These are phyloP conservation scores for Ammodytes dubius DNA, from an alignment of 2,113 vertebrate genomes.

Conservation along the genomic window DNA sequence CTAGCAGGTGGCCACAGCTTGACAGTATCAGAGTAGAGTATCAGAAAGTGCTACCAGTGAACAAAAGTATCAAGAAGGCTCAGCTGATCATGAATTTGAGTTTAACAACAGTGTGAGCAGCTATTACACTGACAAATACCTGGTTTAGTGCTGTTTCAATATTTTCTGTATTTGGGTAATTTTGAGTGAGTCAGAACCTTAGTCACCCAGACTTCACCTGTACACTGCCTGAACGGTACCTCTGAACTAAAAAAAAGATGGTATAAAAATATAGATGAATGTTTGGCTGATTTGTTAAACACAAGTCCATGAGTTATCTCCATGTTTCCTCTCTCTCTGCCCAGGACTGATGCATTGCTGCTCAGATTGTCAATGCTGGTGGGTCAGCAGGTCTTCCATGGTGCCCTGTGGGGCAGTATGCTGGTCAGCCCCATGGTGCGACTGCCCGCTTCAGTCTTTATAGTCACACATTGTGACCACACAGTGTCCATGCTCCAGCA, in stretches of 20 bases:
- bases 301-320: not conserved
- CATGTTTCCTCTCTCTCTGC: slow-evolving; percentile 21
- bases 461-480: slow-evolving; percentile 92
- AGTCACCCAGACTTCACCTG: not conserved
- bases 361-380: slow-evolving; percentile 90
- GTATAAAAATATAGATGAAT: not conserved
- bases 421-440: slow-evolving; percentile 89
- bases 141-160: not conserved
- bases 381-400: slow-evolving; percentile 92
- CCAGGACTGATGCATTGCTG: slow-evolving; percentile 92
- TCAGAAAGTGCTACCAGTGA: not conserved
- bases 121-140: not conserved
- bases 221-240: not conserved
- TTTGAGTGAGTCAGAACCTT: not conserved
- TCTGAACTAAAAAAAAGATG: not conserved
- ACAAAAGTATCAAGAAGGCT: not conserved
- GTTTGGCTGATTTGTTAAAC: not conserved
- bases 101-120: not conserved
- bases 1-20: not conserved
- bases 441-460: slow-evolving; percentile 92
- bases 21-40: not conserved
- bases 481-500: slow-evolving; percentile 84
- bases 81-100: not conserved
- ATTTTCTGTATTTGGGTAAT: not conserved
- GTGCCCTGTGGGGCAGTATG: slow-evolving; percentile 92